A percentile compares a stretch with the other conserved stretches of the same genome.
Evolutionary conservation across 2,113 vertebrate species (phyloP).

Genomic region (Solenodon paradoxus): DNA sequence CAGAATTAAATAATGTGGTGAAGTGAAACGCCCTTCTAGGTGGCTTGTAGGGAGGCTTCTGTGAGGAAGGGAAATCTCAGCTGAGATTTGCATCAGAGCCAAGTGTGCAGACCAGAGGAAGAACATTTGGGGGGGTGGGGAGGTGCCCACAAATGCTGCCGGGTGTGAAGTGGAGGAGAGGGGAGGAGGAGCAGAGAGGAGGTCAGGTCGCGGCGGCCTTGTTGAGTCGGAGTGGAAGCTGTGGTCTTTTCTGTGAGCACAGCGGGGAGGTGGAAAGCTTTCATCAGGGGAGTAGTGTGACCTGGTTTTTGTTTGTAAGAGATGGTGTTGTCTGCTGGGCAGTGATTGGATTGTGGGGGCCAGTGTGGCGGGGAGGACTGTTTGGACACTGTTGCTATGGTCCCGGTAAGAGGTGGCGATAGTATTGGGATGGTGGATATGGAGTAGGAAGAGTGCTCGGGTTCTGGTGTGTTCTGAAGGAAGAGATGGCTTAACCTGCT

Average conservation of each 20-base stretch:
- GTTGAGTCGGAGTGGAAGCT: background rate
- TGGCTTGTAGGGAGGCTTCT: no score
- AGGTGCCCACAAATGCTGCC: background rate
- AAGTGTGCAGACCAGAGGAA: background rate
- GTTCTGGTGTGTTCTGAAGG: background rate
- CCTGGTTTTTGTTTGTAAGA: background rate
- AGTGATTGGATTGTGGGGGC: background rate
- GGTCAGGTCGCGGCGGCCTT: background rate
- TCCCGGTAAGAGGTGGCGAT: background rate
- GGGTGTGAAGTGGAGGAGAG: background rate
- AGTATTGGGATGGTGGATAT: no score
- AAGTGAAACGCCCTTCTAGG: background rate
- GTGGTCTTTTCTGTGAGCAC: background rate
- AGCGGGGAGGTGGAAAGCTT: background rate
- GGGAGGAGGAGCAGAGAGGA: background rate
- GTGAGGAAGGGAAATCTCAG: background rate
- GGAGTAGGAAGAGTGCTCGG: rapidly evolving
- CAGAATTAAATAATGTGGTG: background rate
- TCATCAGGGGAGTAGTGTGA: background rate
- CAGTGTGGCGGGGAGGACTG: background rate
- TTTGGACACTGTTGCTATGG: no score
- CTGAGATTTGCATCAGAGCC: background rate
- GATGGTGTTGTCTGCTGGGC: background rate
- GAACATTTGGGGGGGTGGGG: background rate
- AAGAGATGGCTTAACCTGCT: background rate